Evolutionary conservation across 2,113 vertebrate species (phyloP), one percentile per base, ranked within the genome.

Genomic region (Rhabdornis inornatus): DNA sequence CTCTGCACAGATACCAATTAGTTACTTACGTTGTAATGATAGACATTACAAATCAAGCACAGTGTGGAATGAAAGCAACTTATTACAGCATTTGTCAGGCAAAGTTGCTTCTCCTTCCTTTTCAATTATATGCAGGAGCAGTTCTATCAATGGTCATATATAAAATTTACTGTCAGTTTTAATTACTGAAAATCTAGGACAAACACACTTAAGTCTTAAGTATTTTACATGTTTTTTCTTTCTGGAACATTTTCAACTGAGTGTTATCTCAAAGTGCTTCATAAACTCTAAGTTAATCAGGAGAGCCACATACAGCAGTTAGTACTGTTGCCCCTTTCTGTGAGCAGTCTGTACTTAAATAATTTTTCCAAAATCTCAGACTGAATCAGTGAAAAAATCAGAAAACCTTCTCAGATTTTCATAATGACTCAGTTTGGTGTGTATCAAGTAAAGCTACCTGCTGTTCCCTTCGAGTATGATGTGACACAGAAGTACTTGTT

Each of bases 141-240:
- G 42, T 87, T 91, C 70, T 86, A 70, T 92, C 91, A 91, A 60
- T 94, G 91, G n/a, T 37, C 8, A 21, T 40, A 63, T 57, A 82
- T 66, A 90, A 83, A 87, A 83, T 75, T 84, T 59, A 82, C 47
- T 53, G 68, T 33, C 52, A 81, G 28, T 50, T 91, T 84, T 65
- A 92, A 88, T 84, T 94, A 92, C 59, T 91, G 70, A 88, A 83
- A 92, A 91, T 91, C 57, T 39, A 91, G 75, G 72, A 83, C 56
- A 90, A 89, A 83, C 56, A 61, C 37, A 77, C 57, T 72, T 42
- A 92, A 95, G 27, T 72, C 31, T 82, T 90, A 68, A 0, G 7
- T 65, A 77, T 93, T 88, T 94, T 76, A 75, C 33, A 77, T 7
- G 33, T 19, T 64, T 65, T 76, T 85, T 60, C 44, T 60, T 57